A percentile compares a stretch with the other conserved stretches of the same genome.
phyloP scores from a whole-genome alignment of 2,797 vertebrate genomes.

The Pipistrellus nathusii region DNA sequence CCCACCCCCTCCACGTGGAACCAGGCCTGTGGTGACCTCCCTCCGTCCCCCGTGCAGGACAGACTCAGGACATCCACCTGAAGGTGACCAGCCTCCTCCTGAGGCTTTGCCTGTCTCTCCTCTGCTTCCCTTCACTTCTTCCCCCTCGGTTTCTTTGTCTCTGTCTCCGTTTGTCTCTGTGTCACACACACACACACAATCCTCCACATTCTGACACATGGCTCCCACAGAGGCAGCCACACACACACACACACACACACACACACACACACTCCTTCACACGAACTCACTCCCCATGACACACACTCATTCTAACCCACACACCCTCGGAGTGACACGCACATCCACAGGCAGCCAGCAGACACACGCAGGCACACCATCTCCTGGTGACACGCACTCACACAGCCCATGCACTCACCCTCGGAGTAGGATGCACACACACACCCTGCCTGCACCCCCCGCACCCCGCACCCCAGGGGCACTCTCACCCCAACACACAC shows the following conservation, averaged over 20 bases:
- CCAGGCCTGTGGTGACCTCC: constrained; percentile 63
- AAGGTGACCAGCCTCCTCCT: constrained; percentile 3
- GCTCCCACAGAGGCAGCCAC: constrained; percentile 54
- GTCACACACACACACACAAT: constrained; percentile 11
- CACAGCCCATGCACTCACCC: constrained; percentile 35
- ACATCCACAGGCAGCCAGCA: constrained; percentile 30
- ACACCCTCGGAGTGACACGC: constrained; percentile 60
- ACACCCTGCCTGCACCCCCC: neutral
- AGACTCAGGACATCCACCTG: neutral
- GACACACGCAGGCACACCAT: neutral
- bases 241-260: neutral
- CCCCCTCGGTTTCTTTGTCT: constrained; percentile 77
- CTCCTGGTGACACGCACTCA: constrained; percentile 59
- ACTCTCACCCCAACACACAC: neutral
- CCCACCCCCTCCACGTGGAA: constrained; percentile 69
- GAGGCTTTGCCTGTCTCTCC: neutral
- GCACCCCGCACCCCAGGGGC: too few relatives aligned
- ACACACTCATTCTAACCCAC: constrained; percentile 59
- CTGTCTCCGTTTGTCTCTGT: constrained; percentile 75
- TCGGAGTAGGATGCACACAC: neutral
- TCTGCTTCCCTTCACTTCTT: constrained; percentile 33
- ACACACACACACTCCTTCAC: neutral
- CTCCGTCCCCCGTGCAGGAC: constrained; percentile 38
- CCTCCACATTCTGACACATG: constrained; percentile 76
- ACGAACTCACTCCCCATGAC: constrained; percentile 2